Evolutionary conservation across 1,140 invertebrate species (phyloP), one percentile per base, ranked within the genome.

Genomic region (Cydia fagiglandana): DNA sequence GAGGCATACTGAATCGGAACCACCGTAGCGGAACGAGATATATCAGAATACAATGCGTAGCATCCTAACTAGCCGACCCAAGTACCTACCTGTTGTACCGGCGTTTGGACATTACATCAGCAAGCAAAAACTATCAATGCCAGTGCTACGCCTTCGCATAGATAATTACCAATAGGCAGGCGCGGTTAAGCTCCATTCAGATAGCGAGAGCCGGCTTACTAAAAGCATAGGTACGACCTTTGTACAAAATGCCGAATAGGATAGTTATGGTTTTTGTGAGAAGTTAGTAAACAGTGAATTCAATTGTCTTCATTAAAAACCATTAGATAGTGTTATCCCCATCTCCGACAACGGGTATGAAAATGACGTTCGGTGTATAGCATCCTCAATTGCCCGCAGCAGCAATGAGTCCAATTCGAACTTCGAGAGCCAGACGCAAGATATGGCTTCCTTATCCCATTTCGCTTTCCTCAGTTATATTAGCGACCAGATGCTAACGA

Each of bases 81-180:
- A 34, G 34, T 34, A 70, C 34, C n/a, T 64, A 68, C 64, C 15
- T 70, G 73, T 68, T 73, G 78, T 80, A 82, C 80, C 77, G 76
- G 73, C 79, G 64, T 78, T 82, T 80, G 76, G 79, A 77, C 76
- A 79, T 86, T 83, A 86, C 80, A 86, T 82, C 80, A 84, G 76
- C 79, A 76, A 75, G 79, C 77, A 88, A 86, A 88, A 86, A 84
- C 81, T 83, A 81, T 81, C 84, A 87, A 85, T 86, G 83, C 79
- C 83, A 87, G 83, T 83, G 81, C 79, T 81, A 83, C 81, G 78
- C 80, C 75, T 81, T 74, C 73, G 50, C 79, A 73, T 75, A 66
- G 66, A 70, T 78, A 75, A 61, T 76, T 75, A 73, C 74, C 74
- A n/a, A 17, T 20, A 70, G n/a, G 66, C 34, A 73, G 34, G 28